A percentile compares a stretch with the other conserved stretches of the same genome.
Conservation (phyloP, 2,797 vertebrate species). For the Rhynchonycteris naso region DNA sequence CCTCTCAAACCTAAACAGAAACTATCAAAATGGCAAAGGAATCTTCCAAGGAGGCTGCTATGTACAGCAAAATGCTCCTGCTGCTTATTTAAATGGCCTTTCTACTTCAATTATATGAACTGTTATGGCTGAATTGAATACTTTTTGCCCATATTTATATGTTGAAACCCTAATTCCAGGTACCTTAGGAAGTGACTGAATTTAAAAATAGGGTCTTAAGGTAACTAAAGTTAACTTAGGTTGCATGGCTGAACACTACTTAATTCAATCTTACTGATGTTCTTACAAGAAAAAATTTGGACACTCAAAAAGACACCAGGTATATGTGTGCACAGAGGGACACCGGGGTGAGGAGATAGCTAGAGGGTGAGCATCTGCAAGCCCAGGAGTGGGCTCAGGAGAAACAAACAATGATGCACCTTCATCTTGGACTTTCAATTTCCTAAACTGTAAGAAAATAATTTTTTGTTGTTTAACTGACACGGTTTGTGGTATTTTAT, state of each 20-base stretch:
- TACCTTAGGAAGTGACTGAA: not conserved
- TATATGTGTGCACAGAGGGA: not conserved
- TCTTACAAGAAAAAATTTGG: not conserved
- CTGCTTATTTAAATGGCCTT: not conserved
- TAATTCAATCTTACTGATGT: not conserved
- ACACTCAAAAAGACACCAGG: not conserved
- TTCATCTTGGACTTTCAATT: not conserved
- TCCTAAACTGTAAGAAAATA: not conserved
- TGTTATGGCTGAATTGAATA: not conserved
- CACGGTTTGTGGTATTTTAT: not conserved
- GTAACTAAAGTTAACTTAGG: not conserved
- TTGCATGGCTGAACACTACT: not conserved
- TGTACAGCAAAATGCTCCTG: not conserved
- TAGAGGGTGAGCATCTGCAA: fast-evolving
- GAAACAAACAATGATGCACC: not conserved
- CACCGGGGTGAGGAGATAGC: fast-evolving
- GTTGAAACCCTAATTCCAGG: not conserved
- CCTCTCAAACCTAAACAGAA: not conserved
- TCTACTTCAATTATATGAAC: not conserved
- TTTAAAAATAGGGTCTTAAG: not conserved
- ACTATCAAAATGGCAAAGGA: not conserved
- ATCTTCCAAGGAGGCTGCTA: not conserved
- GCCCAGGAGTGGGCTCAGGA: not conserved
- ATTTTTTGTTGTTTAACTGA: not conserved
- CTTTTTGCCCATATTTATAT: not conserved